Percentiles rank a stretch among this genome's conserved stretches.
Conservation (phyloP, 2,113 vertebrate species). For the Otus sunia region DNA sequence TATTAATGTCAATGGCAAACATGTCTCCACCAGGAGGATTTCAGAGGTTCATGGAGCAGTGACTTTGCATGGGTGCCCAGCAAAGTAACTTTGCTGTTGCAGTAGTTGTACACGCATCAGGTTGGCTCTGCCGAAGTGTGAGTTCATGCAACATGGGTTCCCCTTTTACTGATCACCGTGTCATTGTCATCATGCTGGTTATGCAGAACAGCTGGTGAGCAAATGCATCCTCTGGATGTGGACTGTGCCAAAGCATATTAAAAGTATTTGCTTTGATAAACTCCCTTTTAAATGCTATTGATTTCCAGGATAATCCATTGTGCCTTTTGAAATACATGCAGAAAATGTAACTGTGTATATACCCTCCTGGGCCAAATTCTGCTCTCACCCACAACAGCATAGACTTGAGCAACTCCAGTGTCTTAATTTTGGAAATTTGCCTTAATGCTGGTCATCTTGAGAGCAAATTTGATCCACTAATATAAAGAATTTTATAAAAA, state of each 20-base stretch:
- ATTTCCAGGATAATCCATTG: background rate
- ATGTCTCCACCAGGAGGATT: slow-evolving; percentile 73
- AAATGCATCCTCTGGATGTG: background rate
- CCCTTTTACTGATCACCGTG: background rate
- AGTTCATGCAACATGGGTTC: background rate
- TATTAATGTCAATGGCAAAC: slow-evolving; percentile 78
- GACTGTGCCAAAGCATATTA: background rate
- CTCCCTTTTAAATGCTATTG: background rate
- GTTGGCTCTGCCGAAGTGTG: background rate
- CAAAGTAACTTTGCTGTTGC: slow-evolving; percentile 47
- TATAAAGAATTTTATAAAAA: slow-evolving; percentile 49
- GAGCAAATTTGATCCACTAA: slow-evolving; percentile 23
- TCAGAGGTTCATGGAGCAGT: slow-evolving; percentile 78
- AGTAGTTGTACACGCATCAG: background rate
- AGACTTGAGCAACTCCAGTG: background rate
- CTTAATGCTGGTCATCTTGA: background rate
- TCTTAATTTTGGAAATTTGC: background rate
- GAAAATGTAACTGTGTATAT: slow-evolving; percentile 30
- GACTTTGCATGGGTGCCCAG: slow-evolving; percentile 85
- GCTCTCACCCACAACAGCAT: background rate
- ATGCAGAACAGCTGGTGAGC: background rate
- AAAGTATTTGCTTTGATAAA: background rate
- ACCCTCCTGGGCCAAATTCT: background rate
- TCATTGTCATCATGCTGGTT: background rate
- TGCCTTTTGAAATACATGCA: background rate